Conservation (phyloP, 2,797 vertebrate species). For the Scolopax bukidnonensis region DNA sequence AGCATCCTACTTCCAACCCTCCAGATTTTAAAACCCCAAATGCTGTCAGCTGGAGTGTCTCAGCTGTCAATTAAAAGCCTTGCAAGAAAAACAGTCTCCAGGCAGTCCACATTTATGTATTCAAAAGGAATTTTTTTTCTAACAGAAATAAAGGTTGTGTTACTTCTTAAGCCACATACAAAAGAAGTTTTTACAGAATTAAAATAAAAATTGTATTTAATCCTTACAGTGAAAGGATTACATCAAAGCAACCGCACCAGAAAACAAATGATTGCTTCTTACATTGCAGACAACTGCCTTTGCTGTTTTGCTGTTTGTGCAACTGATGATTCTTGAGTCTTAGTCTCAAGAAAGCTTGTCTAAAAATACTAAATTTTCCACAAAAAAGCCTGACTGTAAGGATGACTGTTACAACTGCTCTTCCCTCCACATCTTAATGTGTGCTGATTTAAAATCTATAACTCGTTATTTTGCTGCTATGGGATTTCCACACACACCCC, state of each 20-base stretch:
- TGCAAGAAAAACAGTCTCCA: slow-evolving; percentile 33
- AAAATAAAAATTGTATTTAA: slow-evolving; percentile 26
- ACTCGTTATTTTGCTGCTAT: not conserved
- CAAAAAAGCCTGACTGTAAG: not conserved
- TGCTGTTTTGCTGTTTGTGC: not conserved
- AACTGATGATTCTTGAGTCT: not conserved
- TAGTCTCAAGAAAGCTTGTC: not conserved
- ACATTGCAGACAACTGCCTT: not conserved
- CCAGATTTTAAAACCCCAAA: not conserved
- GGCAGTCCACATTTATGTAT: slow-evolving; percentile 4
- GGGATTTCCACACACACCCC: not conserved
- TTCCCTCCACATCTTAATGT: not conserved
- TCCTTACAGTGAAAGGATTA: not conserved
- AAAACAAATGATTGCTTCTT: not conserved
- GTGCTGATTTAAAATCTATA: not conserved
- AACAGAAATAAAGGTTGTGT: not conserved
- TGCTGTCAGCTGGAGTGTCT: slow-evolving; percentile 57
- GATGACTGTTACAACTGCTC: not conserved
- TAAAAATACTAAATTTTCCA: not conserved
- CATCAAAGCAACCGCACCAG: not conserved
- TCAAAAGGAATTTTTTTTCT: not conserved
- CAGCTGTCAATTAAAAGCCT: slow-evolving; percentile 55
- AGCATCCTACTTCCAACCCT: not conserved
- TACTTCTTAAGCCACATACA: slow-evolving; percentile 11
- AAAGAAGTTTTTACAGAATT: not conserved